Evolutionary conservation across 2,888 invertebrate species (phyloP), one percentile per base, ranked within the genome.

Genomic region (Polia nebulosa): DNA sequence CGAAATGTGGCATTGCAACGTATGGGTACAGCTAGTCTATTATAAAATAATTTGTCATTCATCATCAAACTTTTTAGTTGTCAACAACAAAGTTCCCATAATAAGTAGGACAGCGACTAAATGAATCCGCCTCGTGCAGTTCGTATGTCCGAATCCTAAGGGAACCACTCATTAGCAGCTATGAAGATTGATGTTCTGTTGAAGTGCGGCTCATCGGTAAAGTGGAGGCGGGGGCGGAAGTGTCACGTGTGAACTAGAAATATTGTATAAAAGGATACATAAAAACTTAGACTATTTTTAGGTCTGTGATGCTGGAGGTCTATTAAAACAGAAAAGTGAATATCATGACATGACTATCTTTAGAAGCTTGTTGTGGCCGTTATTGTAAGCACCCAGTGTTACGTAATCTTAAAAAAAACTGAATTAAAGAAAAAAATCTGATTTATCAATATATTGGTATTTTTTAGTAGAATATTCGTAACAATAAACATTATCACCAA

Each of bases 151-250:
- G 45, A 39, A 20, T 63, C 76, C 63, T 69, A 55, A 76, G 63
- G 29, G 80, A 68, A 49, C 22, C 63, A 29, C 80, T 76, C 80
- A 76, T 80, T 76, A 76, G 63, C 25, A 34, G 49, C 44, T 61
- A 76, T 76, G 76, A 76, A 76, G 76, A 76, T 76, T 80, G 80
- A 76, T 76, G 76, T 45, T 34, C 53, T 51, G 56, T 61, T 60
- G 57, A 75, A 41, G 27, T 27, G 60, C 76, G 59, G 56, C 57
- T 64, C 76, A 76, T 69, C 60, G 69, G 59, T 20, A 65, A 52
- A 61, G 53, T 49, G 53, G 63, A 57, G 55, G 45, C 69, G 69
- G 32, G 41, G 25, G 22, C 68, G 59, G 62, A 68, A 79, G 15
- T 56, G 59, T 75, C 56, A 62, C 73, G 17, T 59, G 51, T 55